A percentile compares a stretch with the other conserved stretches of the same genome.
phyloP scores from a whole-genome alignment of 2,888 invertebrate genomes.

The Lamellibrachia columna region DNA sequence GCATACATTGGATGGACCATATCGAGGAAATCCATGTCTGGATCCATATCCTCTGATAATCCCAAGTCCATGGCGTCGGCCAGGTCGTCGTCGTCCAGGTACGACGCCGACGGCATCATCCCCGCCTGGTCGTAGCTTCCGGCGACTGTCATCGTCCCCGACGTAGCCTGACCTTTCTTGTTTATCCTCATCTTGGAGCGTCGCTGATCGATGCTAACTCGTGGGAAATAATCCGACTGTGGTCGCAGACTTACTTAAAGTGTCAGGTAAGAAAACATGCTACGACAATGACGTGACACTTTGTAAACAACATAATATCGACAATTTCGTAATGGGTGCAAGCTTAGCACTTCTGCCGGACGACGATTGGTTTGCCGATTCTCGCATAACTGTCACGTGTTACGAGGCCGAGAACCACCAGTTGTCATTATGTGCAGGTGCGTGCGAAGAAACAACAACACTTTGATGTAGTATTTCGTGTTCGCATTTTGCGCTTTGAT shows the following conservation, averaged over 20 bases:
- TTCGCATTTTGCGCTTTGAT: too few relatives aligned
- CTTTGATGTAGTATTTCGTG: too few relatives aligned
- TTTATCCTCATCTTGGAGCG: background rate
- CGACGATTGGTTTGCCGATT: background rate
- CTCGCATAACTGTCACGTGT: conserved; percentile 4
- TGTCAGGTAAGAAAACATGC: background rate
- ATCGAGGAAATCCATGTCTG: background rate
- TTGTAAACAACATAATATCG: background rate
- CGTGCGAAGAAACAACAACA: too few relatives aligned
- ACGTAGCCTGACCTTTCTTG: background rate
- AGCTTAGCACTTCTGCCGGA: background rate
- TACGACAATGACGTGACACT: background rate
- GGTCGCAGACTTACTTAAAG: background rate
- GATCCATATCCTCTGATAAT: background rate
- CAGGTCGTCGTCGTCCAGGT: background rate
- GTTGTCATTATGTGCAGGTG: too few relatives aligned
- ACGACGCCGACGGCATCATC: background rate
- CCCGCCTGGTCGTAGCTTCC: background rate
- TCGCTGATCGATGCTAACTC: background rate
- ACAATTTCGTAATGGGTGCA: background rate
- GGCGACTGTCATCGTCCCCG: background rate
- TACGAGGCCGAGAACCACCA: background rate
- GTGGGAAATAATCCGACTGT: background rate
- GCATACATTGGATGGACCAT: background rate
- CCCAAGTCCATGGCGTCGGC: background rate